phyloP scores from a whole-genome alignment of 1,140 invertebrate genomes.

The Drosophila teissieri region DNA sequence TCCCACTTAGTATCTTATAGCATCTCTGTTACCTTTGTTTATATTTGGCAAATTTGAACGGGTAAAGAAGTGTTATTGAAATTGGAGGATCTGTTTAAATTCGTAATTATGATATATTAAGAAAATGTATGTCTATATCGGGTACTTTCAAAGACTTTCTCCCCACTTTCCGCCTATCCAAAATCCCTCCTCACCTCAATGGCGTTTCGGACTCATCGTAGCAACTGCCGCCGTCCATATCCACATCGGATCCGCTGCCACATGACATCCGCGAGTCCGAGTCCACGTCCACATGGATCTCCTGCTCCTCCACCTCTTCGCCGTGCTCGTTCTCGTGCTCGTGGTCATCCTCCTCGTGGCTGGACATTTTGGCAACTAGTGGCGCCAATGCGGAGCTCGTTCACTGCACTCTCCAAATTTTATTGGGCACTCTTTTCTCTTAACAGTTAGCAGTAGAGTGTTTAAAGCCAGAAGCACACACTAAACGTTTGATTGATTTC shows the following conservation, averaged over 20 bases:
- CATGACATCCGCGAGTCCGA: conserved; percentile 87
- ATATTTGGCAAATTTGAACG: no score
- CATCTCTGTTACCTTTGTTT: no score
- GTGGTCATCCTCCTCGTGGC: conserved; percentile 84
- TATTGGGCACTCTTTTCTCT: neutral
- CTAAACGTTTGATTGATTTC: conserved; percentile 54
- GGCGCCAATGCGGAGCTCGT: conserved; percentile 67
- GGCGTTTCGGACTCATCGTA: conserved; percentile 84
- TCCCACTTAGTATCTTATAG: no score
- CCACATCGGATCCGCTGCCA: conserved; percentile 85
- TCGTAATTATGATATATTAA: no score
- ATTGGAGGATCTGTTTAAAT: no score
- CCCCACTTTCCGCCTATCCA: neutral
- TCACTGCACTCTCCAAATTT: conserved; percentile 18
- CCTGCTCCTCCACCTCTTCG: conserved; percentile 87
- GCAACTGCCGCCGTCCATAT: conserved; percentile 84
- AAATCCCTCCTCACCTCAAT: conserved; percentile 63
- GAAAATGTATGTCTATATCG: no score
- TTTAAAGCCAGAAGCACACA: conserved; percentile 22
- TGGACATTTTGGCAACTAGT: conserved; percentile 76
- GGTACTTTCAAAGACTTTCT: neutral
- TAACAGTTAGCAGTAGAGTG: conserved; percentile 6
- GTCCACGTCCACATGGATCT: conserved; percentile 87
- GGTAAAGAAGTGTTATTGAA: no score
- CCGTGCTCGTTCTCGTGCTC: conserved; percentile 71